Conservation (phyloP, 1,140 invertebrate species). For the Sycophila sp. region DNA sequence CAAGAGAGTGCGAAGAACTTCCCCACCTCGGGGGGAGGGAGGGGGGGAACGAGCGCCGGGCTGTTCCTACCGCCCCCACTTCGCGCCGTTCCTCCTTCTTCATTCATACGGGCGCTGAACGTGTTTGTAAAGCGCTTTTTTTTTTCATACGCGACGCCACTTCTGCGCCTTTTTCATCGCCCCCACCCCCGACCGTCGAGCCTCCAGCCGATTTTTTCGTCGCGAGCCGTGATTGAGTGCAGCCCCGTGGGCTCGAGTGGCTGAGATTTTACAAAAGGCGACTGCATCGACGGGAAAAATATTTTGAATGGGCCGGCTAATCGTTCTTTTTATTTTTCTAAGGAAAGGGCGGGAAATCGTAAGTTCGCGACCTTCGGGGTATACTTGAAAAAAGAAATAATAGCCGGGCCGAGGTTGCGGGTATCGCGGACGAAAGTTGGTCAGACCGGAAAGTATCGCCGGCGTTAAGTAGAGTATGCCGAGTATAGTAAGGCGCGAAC, state of each 20-base stretch:
- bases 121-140: slow-evolving; percentile 34
- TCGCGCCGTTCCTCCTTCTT: background rate
- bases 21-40: background rate
- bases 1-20: slow-evolving; percentile 34
- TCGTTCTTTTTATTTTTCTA: slow-evolving; percentile 2
- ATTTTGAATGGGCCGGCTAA: background rate
- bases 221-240: background rate
- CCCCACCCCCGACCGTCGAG: background rate
- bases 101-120: slow-evolving; percentile 20
- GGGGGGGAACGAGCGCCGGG: no score
- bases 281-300: background rate
- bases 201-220: slow-evolving; percentile 5
- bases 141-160: background rate
- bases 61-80: background rate
- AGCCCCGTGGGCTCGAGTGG: background rate
- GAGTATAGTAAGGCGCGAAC: no score
- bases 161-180: slow-evolving; percentile 5
- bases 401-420: no score
- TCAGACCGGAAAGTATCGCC: no score
- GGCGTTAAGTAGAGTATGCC: no score
- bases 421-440: no score
- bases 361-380: background rate
- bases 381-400: no score
- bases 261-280: slow-evolving; percentile 10
- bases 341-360: slow-evolving; percentile 25